Base-by-base conservation (phyloP, 2,888 invertebrate genomes). In the Chalcis sispes region DNA sequence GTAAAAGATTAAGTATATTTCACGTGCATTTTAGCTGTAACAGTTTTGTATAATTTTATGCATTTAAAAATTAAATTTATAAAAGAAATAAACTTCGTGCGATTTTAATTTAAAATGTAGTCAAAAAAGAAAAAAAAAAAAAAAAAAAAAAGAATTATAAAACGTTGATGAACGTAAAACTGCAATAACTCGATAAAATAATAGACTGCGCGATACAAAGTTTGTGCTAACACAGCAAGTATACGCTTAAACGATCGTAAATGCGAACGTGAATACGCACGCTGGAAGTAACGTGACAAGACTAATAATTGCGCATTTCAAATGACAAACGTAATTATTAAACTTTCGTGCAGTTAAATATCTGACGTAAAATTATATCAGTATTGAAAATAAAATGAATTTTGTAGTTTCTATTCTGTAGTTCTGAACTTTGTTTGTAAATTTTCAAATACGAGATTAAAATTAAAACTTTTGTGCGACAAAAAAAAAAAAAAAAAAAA, bases 261-360 rank as follows among this genome's bases (percentile, higher is more conserved):
- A 62, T 25, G 32, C n/a, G 18, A 50, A 64, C 40, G 40, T 13
- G 40, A 67, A 20, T 56, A 18, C 40, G 56, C 42, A 42, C 56
- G 67, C 8, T 42, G 42, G 29, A 50, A 67, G 66, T 67, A 56
- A 67, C 56, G 54, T 67, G 54, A 54, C 66, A 20, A 42, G 27
- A 42, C 42, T 64, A 64, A 50, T 64, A 64, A 48, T 64, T 29
- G 48, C 29, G 46, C 46, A 50, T 64, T 64, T 50, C 64, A 29
- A 32, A 29, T 64, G 64, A 50, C n/a, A 64, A 64, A 32, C 46
- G 50, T 25, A 64, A 48, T 48, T 32, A 20, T 20, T 15, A 48
- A 48, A 42, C 27, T 64, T 50, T n/a, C 18, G 32, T 15, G 48
- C n/a, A n/a, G 13, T 32, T 29, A 8, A 50, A 64, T 64, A 48